phyloP scores from a whole-genome alignment of 2,888 invertebrate species.

The Hartigia nigra region DNA sequence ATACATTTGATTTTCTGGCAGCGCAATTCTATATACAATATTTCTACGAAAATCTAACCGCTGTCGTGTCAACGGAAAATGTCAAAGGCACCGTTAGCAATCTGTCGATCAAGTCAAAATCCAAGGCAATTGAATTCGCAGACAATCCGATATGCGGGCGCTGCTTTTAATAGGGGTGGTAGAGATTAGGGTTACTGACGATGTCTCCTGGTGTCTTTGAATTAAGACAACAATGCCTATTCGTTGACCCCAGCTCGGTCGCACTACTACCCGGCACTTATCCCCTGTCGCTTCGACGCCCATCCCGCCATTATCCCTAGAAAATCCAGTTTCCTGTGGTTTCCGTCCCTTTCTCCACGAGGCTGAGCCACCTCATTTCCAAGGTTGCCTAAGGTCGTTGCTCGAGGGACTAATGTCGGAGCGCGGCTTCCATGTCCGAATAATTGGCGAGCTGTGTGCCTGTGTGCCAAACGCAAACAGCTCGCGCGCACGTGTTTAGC shows the following conservation, averaged over 20 bases:
- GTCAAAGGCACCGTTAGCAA: not conserved
- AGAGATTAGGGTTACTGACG: not conserved
- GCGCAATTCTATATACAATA: not conserved
- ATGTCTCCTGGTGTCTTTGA: conserved; percentile 8
- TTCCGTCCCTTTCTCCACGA: conserved; percentile 6
- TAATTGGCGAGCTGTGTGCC: conserved; percentile 35
- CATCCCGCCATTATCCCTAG: conserved; percentile 22
- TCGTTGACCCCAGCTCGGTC: not conserved
- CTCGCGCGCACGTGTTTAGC: conserved; percentile 39
- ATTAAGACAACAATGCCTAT: conserved; percentile 13
- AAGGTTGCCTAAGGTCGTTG: conserved; percentile 7
- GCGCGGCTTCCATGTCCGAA: conserved; percentile 34
- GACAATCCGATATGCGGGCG: not conserved
- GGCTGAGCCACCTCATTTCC: conserved; percentile 9
- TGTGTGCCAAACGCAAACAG: conserved; percentile 46
- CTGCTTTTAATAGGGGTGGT: not conserved
- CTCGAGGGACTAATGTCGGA: conserved; percentile 7
- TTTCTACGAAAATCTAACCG: not conserved
- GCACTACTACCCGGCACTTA: conserved; percentile 16
- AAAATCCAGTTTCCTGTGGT: conserved; percentile 20
- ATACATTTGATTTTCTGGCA: not conserved
- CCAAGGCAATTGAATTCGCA: not conserved
- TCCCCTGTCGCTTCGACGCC: conserved; percentile 21
- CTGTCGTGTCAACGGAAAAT: not conserved
- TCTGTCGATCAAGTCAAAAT: not conserved